Evolutionary conservation across 2,113 vertebrate species (phyloP), one percentile per base, ranked within the genome.

Genomic region (Platichthys flesus): DNA sequence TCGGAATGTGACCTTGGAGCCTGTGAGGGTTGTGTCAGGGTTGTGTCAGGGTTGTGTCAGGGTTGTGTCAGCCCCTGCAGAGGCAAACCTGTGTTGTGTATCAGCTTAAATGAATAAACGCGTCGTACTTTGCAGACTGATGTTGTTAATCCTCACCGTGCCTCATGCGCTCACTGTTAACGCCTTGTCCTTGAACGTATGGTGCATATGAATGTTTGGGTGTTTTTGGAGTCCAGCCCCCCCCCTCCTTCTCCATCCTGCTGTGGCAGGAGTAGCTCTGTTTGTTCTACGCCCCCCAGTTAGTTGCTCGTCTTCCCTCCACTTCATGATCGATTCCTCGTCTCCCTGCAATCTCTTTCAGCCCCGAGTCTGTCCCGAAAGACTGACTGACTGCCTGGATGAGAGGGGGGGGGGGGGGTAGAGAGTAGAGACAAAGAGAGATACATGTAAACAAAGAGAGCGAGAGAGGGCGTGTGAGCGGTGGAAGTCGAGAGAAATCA

Each of bases 301-400:
- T 67, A 74, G 69, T 77, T 26, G 40, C 60, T 54, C 20, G 62
- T 67, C 73, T 74, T 62, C 56, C 63, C 55, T 16, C 42, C 28
- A 51, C 67, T 65, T 15, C 67, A 1, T 47, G 28, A 91, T 91
- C 71, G 66, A 88, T 90, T 81, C 65, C 65, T 85, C 12, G 60
- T 67, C 69, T 71, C 47, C 26, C 23, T 12, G 1, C 56, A 31
- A 49, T 49, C 45, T 18, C 45, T 49, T 49, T 18, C 15, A 49
- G 45, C 45, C 68, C 59, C 45, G 23, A 15, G 68, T 45, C 24
- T 31, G 5, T 88, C 85, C 78, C 80, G 67, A 76, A 79, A 86
- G 84, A 79, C 76, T 35, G 21, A 52, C 67, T 75, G 21, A 52
- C 67, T 75, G 81, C 47, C 56, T 54, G 68, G 69, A 12, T 31